Conservation (phyloP, 2,113 vertebrate species). For the Rostratula benghalensis region DNA sequence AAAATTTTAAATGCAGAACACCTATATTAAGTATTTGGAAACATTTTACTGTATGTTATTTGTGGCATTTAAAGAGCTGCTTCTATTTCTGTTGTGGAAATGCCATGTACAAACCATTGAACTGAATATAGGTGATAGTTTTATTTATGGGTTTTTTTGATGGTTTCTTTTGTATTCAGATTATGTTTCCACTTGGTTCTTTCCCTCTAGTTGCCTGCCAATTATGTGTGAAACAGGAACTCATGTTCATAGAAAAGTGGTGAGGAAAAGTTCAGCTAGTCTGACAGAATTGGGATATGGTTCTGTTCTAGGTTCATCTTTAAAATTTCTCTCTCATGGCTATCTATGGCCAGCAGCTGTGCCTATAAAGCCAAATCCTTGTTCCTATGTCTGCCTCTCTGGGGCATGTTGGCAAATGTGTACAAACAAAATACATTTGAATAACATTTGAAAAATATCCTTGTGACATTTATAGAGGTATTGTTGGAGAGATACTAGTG, state of each 20-base stretch:
- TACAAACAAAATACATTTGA: constrained; percentile 27
- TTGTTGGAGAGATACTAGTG: constrained; percentile 23
- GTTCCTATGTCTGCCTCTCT: constrained; percentile 32
- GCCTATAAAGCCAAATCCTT: constrained; percentile 16
- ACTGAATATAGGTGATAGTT: constrained; percentile 32
- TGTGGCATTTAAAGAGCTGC: background rate
- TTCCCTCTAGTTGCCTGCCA: constrained; percentile 36
- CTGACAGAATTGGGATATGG: constrained; percentile 58
- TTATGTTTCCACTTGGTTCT: constrained; percentile 43
- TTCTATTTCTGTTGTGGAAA: constrained; percentile 33
- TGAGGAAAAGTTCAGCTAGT: constrained; percentile 53
- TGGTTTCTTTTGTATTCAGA: constrained; percentile 20
- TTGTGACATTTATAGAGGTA: background rate
- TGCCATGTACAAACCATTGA: background rate
- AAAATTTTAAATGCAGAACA: background rate
- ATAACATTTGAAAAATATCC: constrained; percentile 54
- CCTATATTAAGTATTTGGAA: constrained; percentile 18
- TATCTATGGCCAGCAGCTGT: constrained; percentile 51
- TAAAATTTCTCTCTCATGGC: constrained; percentile 52
- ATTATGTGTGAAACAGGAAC: constrained; percentile 33
- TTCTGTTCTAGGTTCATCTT: constrained; percentile 55
- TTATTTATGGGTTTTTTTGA: constrained; percentile 20
- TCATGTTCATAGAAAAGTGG: constrained; percentile 19
- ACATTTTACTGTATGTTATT: background rate
- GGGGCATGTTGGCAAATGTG: constrained; percentile 20